phyloP scores from a whole-genome alignment of 1,140 invertebrate species.

The Drosophila murphyi region DNA sequence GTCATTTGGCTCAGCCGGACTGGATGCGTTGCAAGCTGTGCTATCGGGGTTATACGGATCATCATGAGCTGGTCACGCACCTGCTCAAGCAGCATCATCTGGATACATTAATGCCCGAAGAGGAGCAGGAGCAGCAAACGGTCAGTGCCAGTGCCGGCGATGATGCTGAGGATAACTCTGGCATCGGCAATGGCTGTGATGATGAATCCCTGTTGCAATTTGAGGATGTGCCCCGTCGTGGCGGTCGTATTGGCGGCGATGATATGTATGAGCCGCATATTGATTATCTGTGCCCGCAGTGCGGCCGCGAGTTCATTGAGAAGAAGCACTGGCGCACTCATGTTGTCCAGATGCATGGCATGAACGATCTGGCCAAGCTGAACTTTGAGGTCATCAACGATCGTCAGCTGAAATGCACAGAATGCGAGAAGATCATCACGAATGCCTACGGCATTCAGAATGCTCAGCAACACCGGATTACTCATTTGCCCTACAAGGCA shows the following conservation, averaged over 20 bases:
- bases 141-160: constrained; percentile 16
- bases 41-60: constrained; percentile 62
- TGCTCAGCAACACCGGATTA: constrained; percentile 78
- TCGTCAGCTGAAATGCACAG: constrained; percentile 68
- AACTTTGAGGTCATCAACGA: constrained; percentile 75
- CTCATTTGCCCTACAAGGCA: constrained; percentile 74
- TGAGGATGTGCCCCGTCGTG: constrained; percentile 57
- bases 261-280: constrained; percentile 76
- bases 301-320: constrained; percentile 74
- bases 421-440: constrained; percentile 79
- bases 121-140: constrained; percentile 5
- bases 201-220: constrained; percentile 49
- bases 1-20: constrained; percentile 66
- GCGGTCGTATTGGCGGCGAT: constrained; percentile 63
- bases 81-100: constrained; percentile 67
- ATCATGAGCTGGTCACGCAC: constrained; percentile 59
- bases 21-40: constrained; percentile 79
- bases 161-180: constrained; percentile 45
- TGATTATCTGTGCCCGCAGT: constrained; percentile 78
- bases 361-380: constrained; percentile 70
- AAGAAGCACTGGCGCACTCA: constrained; percentile 80
- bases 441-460: constrained; percentile 82
- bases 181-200: constrained; percentile 34
- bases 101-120: constrained; percentile 46
- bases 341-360: constrained; percentile 66